Evolutionary conservation across 2,113 vertebrate genomes (phyloP), one percentile per base, ranked within the genome.

Genomic region (Sclerurus mexicanus): DNA sequence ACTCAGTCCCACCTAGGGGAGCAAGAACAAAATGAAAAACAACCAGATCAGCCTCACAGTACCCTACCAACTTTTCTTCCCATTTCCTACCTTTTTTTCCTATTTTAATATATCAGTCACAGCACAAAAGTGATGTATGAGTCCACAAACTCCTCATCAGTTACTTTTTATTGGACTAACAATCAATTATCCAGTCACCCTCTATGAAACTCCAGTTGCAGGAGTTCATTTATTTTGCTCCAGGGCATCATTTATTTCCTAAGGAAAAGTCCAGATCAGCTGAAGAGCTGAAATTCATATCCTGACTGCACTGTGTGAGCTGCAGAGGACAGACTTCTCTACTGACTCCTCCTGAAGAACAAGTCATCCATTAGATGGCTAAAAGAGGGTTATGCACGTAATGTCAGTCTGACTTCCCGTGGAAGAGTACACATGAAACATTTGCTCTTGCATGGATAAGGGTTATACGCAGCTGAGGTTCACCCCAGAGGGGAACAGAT

Each of bases 1-100:
- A 47, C 44, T 91, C 75, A 97, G 72, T 33, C 97, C 97, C 62
- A 83, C 47, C 98, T 98, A 93, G 44, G 69, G 94, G 19, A 91
- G 23, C 15, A 93, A 92, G 79, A 85, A 40, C 35, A 92, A 88
- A 78, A 77, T 12, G 64, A 47, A 49, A 60, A 66, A 67, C 49
- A 35, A 35, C 9, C 44, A 93, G 46, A 81, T 93, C 60, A 95
- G n/a, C 47, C 33, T 95, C 30, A 77, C n/a, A 73, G 78, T 21
- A 68, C 44, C 33, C n/a, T 42, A 56, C 7, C 14, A 55, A 27
- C 53, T 68, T 80, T 59, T 9, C 24, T 50, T 15, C 31, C 16
- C 3, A 28, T 89, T 91, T 79, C 21, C 44, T 77, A 33, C n/a
- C 6, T 69, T 59, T 63, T 47, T 47, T 72, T 53, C 28, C 56